Evolutionary conservation across 2,888 invertebrate species (phyloP).

Genomic region (Dryomyza anilis): DNA sequence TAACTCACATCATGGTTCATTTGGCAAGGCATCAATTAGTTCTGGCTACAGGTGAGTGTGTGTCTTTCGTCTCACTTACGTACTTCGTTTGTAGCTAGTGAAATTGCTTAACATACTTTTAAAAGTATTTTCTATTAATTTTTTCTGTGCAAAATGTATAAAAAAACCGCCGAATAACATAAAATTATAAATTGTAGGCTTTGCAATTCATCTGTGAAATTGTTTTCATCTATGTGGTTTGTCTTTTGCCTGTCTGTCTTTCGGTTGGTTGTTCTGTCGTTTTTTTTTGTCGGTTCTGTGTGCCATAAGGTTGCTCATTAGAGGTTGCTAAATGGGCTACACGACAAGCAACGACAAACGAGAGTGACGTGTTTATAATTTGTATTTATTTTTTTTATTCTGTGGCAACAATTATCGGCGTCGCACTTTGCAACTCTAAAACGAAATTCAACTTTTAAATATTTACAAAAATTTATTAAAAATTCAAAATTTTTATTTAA

Average conservation of each 20-base stretch:
- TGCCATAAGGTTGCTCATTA: neutral
- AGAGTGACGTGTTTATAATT: neutral
- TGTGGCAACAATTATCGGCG: neutral
- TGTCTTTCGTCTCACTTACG: neutral
- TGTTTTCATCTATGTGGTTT: constrained; percentile 4
- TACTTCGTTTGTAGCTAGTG: neutral
- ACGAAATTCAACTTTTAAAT: neutral
- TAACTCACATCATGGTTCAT: constrained; percentile 58
- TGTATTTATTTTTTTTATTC: neutral
- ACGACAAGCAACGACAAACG: constrained; percentile 1
- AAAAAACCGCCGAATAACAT: too few species aligned
- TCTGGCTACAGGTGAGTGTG: constrained; percentile 59
- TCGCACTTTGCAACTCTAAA: neutral
- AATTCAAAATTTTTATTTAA: neutral
- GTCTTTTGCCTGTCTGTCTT: neutral
- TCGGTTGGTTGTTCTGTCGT: neutral
- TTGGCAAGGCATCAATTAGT: constrained; percentile 62
- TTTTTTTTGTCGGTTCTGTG: too few species aligned
- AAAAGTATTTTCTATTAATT: neutral
- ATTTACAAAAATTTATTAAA: neutral
- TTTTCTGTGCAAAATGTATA: neutral
- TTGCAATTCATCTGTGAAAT: constrained; percentile 7
- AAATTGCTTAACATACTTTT: neutral
- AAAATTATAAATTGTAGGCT: neutral
- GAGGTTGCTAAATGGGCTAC: neutral